Conservation (phyloP, 2,888 invertebrate genomes). For the Ischnus inquisitorius region DNA sequence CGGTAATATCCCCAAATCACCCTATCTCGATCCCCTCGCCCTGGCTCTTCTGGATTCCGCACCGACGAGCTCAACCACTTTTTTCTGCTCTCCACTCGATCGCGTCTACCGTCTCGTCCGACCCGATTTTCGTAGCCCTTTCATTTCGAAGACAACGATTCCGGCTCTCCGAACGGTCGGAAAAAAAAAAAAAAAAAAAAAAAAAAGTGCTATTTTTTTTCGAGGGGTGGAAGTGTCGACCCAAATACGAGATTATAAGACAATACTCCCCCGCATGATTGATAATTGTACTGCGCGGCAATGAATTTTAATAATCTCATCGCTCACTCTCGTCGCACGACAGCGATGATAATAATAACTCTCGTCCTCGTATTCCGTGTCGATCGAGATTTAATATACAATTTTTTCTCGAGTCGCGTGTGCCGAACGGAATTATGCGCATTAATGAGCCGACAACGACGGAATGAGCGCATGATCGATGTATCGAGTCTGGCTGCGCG, state of each 20-base stretch:
- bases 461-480: constrained; percentile 36
- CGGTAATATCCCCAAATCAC: constrained; percentile 69
- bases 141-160: constrained; percentile 18
- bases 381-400: background rate
- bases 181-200: background rate
- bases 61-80: constrained; percentile 14
- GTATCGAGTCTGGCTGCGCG: background rate
- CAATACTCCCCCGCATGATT: background rate
- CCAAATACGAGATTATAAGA: background rate
- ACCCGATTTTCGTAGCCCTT: constrained; percentile 9
- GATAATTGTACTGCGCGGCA: constrained; percentile 3
- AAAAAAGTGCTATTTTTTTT: background rate
- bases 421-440: background rate
- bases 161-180: background rate
- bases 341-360: background rate
- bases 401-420: background rate
- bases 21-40: constrained; percentile 7
- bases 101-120: background rate
- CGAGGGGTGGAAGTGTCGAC: background rate
- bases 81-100: background rate
- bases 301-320: constrained; percentile 13
- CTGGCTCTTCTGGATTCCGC: constrained; percentile 15
- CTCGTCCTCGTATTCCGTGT: background rate
- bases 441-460: constrained; percentile 31
- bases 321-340: background rate